Conservation (phyloP, 2,888 invertebrate genomes). For the Lomographa bimaculata region DNA sequence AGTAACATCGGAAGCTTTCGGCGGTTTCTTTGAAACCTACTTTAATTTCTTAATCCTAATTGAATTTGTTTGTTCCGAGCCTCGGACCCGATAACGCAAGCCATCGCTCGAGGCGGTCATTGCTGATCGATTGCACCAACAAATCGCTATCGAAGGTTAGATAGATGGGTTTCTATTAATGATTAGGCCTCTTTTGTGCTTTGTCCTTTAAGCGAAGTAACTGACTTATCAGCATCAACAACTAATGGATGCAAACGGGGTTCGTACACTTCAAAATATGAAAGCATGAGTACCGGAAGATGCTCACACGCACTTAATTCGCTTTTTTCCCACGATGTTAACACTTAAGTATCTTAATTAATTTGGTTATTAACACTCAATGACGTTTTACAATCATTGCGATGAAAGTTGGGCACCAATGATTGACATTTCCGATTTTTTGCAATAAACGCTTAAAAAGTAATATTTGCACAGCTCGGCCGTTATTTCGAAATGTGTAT, state of each 20-base stretch:
- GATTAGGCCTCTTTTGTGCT: conserved; percentile 55
- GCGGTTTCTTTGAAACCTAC: conserved; percentile 67
- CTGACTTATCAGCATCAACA: conserved; percentile 22
- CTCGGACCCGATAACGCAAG: conserved; percentile 61
- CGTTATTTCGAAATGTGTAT: conserved; percentile 30
- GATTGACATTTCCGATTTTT: conserved; percentile 47
- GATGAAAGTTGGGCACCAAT: conserved; percentile 43
- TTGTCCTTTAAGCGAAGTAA: conserved; percentile 53
- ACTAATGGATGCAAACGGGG: conserved; percentile 30
- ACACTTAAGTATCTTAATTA: conserved; percentile 30
- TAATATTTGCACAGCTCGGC: conserved; percentile 33
- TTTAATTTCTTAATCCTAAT: conserved; percentile 82
- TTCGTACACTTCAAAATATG: conserved; percentile 19
- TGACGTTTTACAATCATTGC: conserved; percentile 43
- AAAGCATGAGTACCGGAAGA: conserved; percentile 29
- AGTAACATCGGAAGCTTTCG: conserved; percentile 53
- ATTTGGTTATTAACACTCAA: conserved; percentile 37
- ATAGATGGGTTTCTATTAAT: conserved; percentile 52
- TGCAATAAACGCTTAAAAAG: conserved; percentile 38
- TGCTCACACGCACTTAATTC: conserved; percentile 22
- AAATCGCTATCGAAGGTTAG: conserved; percentile 58
- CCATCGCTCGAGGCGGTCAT: conserved; percentile 46
- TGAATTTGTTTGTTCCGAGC: conserved; percentile 78
- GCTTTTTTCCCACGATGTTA: conserved; percentile 40
- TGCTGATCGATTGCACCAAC: conserved; percentile 58